Base-by-base conservation (phyloP, 2,113 vertebrate genomes). In the Crotalus helleri region DNA sequence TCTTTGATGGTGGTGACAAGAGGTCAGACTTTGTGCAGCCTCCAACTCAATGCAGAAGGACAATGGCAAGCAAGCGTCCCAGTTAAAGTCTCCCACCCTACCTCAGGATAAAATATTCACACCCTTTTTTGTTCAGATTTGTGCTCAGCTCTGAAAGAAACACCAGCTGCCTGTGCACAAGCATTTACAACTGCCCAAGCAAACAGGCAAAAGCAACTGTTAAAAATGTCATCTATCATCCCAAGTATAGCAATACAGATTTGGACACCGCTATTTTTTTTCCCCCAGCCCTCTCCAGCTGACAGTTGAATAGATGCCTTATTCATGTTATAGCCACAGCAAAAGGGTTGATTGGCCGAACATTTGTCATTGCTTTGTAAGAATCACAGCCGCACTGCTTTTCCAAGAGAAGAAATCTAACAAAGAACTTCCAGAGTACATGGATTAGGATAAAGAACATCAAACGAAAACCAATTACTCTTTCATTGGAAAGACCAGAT, bases 201-300 rank as follows among this genome's bases (percentile, higher is more conserved):
- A 13, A 91, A 86, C 13, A 92, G 17, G 90, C 7, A 33, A 86
- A 26, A 9, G 53, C 51, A 51, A 89, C 74, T 86, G 21, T 49
- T 13, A 13, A 64, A 94, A 94, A 92, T 95, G 7, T 19, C 91
- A 92, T 74, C 92, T 64, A 6, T 55, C 57, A 91, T 46, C 51
- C 53, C 0, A 0, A 94, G 57, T 26, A 91, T 12, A 6, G 1
- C 86, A 58, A 51, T 64, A 39, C 0, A 1, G 44, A 54, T 4
- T 21, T 2, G 13, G 91, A 86, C 9, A 90, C 0, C 0, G 39
- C 26, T 9, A 3, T 91, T 91, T 91, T 19, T 81, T 90, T 90
- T 85, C 1, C 8, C 49, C 49, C 88, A 51, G 55, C 29, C 23
- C 9, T 58, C 29, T 64, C 91, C 85, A 39, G 69, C 90, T 19